Conservation (phyloP, 53 echinoderm and acorn worm species). For the Mesocentrotus franciscanus region DNA sequence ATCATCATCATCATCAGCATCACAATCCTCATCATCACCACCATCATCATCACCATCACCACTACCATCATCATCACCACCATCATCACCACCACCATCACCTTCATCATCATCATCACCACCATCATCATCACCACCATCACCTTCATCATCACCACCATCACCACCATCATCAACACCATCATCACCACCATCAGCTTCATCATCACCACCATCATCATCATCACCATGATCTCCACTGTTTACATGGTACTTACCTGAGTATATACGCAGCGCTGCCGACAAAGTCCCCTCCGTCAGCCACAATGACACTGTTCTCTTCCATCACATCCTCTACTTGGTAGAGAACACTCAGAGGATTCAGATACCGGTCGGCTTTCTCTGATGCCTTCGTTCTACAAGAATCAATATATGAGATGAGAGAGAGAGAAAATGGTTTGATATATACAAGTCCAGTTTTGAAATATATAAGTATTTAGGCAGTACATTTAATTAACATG, state of each 20-base stretch:
- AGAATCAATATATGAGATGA: not conserved
- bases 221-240: too few relatives aligned
- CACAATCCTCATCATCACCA: slow-evolving; percentile 9
- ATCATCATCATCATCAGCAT: not conserved
- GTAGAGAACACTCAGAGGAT: slow-evolving; percentile 91
- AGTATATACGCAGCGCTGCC: slow-evolving; percentile 98
- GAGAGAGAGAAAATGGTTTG: not conserved
- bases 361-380: slow-evolving; percentile 82
- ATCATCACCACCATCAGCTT: slow-evolving; percentile 37
- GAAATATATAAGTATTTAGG: not conserved
- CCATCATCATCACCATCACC: slow-evolving; percentile 40
- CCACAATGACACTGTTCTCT: slow-evolving; percentile 93
- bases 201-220: too few relatives aligned
- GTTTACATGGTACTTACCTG: slow-evolving; percentile 70
- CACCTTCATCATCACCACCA: slow-evolving; percentile 11
- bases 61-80: slow-evolving; percentile 36
- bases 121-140: not conserved
- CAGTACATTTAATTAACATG: not conserved
- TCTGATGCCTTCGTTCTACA: slow-evolving; percentile 80
- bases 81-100: slow-evolving; percentile 21
- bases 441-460: not conserved
- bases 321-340: slow-evolving; percentile 88
- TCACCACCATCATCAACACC: slow-evolving; percentile 12
- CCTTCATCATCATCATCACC: too few relatives aligned
- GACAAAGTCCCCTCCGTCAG: slow-evolving; percentile 99